Base-by-base conservation (phyloP, 2,888 invertebrate genomes). In the Ichneumon xanthorius region DNA sequence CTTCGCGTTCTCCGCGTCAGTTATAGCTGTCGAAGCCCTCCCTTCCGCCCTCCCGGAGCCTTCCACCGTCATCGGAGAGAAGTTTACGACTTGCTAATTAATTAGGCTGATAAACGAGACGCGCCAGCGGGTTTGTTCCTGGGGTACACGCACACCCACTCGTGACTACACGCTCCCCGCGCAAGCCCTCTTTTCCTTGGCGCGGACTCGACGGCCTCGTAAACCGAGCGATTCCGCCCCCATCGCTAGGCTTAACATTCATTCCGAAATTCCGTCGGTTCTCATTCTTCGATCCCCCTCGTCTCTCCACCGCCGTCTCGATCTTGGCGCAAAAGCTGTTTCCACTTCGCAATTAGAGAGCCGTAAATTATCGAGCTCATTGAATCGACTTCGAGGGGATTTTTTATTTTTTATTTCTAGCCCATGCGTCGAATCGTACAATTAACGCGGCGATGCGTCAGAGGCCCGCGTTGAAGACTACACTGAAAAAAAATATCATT, bases 71-170 rank as follows among this genome's bases (percentile, higher is more conserved):
- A 76, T 76, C 63, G 73, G 73, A 85, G 86, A 87, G 87, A 90
- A 91, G 88, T 91, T 90, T 90, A 89, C 88, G 89, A 88, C 86
- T 87, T 85, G 88, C 89, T 92, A 91, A 92, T 92, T 91, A 91
- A 92, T 91, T 90, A 90, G 89, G 83, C 89, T 89, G 90, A 90
- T 90, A 89, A 92, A 90, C 88, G 90, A 88, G 89, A 90, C 88
- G 87, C 87, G 22, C 88, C 87, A 87, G 40, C 50, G 61, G 67
- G 67, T 80, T 67, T 61, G 67, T 72, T 76, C 67, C 61, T 22
- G 37, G 63, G 75, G 53, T 63, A 63, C 76, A 75, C 48, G 70
- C 68, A 45, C 53, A 48, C 77, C 50, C 73, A 75, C 80, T 77
- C 77, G 48, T 58, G 30, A 45, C 45, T 63, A 76, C 45, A 73